These are phyloP conservation scores for Catharus bicknelli DNA, from an alignment of 2,113 vertebrate species.

Conservation along the genomic window DNA sequence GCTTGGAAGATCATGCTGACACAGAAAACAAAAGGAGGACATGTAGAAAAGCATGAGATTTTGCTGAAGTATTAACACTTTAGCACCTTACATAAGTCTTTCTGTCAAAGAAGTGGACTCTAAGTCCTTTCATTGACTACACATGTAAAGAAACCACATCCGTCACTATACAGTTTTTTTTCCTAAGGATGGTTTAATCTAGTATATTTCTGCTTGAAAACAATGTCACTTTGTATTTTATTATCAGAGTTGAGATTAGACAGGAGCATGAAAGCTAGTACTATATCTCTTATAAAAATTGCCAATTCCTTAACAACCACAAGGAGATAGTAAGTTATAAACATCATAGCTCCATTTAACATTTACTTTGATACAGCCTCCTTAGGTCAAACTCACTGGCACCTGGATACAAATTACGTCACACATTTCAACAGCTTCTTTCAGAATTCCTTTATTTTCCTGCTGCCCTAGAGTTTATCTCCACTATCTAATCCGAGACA, in stretches of 20 bases:
- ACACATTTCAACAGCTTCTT: neutral
- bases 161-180: rapidly evolving
- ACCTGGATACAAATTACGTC: neutral
- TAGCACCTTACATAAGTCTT: neutral
- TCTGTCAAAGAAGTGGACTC: neutral
- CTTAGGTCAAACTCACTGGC: neutral
- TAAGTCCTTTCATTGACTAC: neutral
- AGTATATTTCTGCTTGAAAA: neutral
- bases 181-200: neutral
- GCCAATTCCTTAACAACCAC: neutral
- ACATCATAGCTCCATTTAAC: neutral
- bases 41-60: neutral
- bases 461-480: neutral
- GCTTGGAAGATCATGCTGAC: neutral
- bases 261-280: neutral
- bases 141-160: neutral
- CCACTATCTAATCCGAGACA: neutral
- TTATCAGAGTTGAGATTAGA: neutral
- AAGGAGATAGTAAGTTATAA: neutral
- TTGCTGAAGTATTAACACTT: neutral
- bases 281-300: neutral
- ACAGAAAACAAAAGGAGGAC: neutral
- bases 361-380: neutral
- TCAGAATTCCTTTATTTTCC: neutral
- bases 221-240: neutral